These are phyloP conservation scores for Potamarius usumacintae DNA, from an alignment of 2,113 vertebrate genomes.

Conservation along the genomic window DNA sequence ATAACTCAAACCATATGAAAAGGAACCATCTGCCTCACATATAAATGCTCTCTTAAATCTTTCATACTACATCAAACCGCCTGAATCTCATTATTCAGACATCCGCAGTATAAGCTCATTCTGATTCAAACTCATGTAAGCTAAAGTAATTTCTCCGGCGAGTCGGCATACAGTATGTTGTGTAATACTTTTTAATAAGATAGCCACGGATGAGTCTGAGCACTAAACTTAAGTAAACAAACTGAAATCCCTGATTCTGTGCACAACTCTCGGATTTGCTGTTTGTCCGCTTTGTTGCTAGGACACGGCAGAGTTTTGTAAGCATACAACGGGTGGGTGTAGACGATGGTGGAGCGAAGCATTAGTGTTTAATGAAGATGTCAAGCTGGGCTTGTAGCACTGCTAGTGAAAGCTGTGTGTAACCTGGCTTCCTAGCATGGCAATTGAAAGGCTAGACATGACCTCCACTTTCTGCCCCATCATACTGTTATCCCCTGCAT, in stretches of 20 bases:
- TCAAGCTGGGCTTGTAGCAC: slow-evolving; percentile 43
- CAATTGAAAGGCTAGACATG: not conserved
- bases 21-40: not conserved
- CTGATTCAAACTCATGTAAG: not conserved
- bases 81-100: not conserved
- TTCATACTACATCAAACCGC: not conserved
- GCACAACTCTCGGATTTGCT: not conserved
- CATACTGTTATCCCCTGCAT: not conserved
- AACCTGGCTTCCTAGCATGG: slow-evolving; percentile 4
- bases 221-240: slow-evolving; percentile 22
- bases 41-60: not conserved
- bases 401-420: slow-evolving; percentile 32
- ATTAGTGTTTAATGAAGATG: slow-evolving; percentile 52
- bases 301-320: slow-evolving; percentile 25
- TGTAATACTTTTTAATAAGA: not conserved
- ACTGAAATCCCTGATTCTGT: not conserved
- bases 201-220: not conserved
- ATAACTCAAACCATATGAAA: not conserved
- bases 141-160: not conserved
- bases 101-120: not conserved
- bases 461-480: not conserved
- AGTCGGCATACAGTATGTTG: not conserved
- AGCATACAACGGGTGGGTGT: slow-evolving; percentile 1
- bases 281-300: slow-evolving; percentile 38
- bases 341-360: slow-evolving; percentile 19